These are phyloP conservation scores for Lasiommata megera DNA, from an alignment of 2,888 invertebrate genomes.

Conservation along the genomic window DNA sequence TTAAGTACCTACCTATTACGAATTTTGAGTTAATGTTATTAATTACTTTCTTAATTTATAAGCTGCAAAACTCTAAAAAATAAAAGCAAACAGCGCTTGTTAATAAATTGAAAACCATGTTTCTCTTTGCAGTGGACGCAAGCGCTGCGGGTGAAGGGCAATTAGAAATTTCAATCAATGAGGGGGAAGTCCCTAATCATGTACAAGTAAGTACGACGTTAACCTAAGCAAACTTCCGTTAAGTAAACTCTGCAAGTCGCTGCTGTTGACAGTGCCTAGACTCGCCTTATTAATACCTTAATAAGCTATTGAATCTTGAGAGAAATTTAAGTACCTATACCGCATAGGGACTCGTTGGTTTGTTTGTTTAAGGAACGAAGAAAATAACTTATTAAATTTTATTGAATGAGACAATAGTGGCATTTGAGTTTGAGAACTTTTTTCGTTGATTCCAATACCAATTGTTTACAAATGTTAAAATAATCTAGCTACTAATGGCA, in stretches of 20 bases:
- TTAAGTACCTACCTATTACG: too few species aligned
- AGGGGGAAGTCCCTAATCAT: constrained; percentile 99
- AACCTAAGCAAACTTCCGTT: constrained; percentile 28
- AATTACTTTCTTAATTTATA: not conserved
- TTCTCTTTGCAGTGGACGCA: constrained; percentile 91
- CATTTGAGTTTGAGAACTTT: too few species aligned
- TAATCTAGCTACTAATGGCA: too few species aligned
- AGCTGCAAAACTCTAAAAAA: not conserved
- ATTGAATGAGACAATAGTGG: too few species aligned
- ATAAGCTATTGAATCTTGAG: constrained; percentile 18
- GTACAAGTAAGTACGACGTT: constrained; percentile 83
- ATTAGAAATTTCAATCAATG: constrained; percentile 99
- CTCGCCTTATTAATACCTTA: constrained; percentile 30
- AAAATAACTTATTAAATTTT: not conserved
- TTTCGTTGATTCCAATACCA: too few species aligned
- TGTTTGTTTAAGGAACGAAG: too few species aligned
- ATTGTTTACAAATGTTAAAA: too few species aligned
- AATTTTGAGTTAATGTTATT: too few species aligned
- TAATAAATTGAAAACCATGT: constrained; percentile 18
- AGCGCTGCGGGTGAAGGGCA: constrained; percentile 99
- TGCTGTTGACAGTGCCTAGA: constrained; percentile 30
- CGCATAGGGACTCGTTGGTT: not conserved
- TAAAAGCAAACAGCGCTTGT: not conserved
- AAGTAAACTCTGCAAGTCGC: constrained; percentile 24
- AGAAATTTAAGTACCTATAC: constrained; percentile 11